Conservation (phyloP, 2,888 invertebrate species). For the Balanococcus diminutus region DNA sequence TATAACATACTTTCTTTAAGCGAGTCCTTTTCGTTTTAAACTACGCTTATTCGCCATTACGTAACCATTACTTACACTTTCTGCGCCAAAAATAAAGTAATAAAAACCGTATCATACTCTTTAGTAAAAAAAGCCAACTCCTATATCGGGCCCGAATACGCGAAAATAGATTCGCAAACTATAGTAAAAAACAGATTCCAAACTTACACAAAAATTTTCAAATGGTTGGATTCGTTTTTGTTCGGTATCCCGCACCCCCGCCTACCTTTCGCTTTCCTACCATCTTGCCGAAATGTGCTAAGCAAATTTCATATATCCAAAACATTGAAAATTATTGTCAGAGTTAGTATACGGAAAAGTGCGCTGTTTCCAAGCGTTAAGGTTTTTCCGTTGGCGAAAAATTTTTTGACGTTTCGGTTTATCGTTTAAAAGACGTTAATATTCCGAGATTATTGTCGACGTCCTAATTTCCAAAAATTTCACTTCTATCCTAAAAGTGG, state of each 20-base stretch:
- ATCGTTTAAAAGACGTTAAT: slow-evolving; percentile 23
- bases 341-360: neutral
- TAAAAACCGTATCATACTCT: slow-evolving; percentile 36
- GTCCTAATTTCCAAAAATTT: neutral
- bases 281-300: slow-evolving; percentile 14
- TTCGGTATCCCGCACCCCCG: neutral
- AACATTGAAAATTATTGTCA: slow-evolving; percentile 27
- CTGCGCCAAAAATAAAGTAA: slow-evolving; percentile 49
- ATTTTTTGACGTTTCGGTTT: slow-evolving; percentile 6
- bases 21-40: slow-evolving; percentile 35
- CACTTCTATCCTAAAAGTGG: neutral
- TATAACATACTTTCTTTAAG: slow-evolving; percentile 40
- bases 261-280: neutral
- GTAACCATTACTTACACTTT: slow-evolving; percentile 50
- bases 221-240: neutral
- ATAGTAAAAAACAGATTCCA: slow-evolving; percentile 39
- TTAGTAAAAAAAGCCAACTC: neutral
- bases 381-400: neutral
- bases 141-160: neutral
- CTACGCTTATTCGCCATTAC: slow-evolving; percentile 39
- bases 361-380: neutral
- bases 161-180: slow-evolving; percentile 18
- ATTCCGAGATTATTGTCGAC: neutral
- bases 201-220: neutral
- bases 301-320: slow-evolving; percentile 35